Conservation (phyloP, 2,113 vertebrate genomes). For the Atractosteus spatula region DNA sequence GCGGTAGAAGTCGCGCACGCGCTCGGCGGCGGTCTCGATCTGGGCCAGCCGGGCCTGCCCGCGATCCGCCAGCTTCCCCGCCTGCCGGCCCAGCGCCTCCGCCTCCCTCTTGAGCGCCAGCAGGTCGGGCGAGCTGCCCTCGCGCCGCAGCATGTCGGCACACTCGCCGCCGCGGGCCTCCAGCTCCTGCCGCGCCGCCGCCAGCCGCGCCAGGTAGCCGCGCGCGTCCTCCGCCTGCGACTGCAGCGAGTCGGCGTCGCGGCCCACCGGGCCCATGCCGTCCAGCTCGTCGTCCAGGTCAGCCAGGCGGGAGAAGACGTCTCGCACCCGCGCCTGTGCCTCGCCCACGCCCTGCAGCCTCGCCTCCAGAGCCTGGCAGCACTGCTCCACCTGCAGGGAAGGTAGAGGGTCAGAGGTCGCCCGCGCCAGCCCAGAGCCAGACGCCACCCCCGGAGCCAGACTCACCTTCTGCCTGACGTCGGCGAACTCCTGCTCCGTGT, state of each 20-base stretch:
- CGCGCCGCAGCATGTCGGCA: constrained; percentile 80
- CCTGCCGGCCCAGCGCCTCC: constrained; percentile 88
- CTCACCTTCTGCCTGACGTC: constrained; percentile 77
- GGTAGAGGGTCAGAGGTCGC: background rate
- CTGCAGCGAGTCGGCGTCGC: constrained; percentile 86
- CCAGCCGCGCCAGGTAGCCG: constrained; percentile 77
- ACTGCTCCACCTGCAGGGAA: constrained; percentile 62
- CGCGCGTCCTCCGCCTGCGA: constrained; percentile 86
- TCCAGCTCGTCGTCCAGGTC: constrained; percentile 95
- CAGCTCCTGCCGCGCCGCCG: constrained; percentile 70
- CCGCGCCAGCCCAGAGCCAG: background rate
- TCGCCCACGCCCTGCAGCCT: constrained; percentile 90
- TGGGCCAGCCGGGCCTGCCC: constrained; percentile 78
- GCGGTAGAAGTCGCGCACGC: constrained; percentile 83
- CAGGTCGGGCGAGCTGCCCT: constrained; percentile 86
- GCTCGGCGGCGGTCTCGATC: constrained; percentile 71
- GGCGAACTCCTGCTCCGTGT: constrained; percentile 76
- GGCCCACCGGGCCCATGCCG: constrained; percentile 81
- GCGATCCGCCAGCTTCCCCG: constrained; percentile 83
- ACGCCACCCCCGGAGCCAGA: background rate
- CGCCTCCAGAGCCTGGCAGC: constrained; percentile 79
- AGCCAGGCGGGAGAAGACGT: constrained; percentile 88
- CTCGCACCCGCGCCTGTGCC: constrained; percentile 81
- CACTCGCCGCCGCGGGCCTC: constrained; percentile 78
- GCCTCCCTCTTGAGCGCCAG: constrained; percentile 86